These are phyloP conservation scores for Alcedo atthis DNA, from an alignment of 2,797 vertebrate species.

Conservation along the genomic window DNA sequence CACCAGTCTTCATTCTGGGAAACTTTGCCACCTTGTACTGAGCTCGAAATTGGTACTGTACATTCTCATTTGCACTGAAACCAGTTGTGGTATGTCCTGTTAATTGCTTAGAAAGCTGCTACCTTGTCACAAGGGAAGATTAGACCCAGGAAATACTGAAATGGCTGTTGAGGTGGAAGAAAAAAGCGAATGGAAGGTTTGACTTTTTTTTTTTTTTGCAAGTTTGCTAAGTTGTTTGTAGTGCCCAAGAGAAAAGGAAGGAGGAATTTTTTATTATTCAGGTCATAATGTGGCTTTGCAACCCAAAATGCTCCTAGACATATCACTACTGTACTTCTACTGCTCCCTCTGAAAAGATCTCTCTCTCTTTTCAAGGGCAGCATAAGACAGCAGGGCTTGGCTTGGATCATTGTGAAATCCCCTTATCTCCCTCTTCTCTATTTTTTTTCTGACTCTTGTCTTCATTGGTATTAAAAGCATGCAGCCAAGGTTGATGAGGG, in stretches of 20 bases:
- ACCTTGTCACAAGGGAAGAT: neutral
- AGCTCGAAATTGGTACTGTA: neutral
- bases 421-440: slow-evolving; percentile 24
- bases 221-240: slow-evolving; percentile 29
- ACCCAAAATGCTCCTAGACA: slow-evolving; percentile 2
- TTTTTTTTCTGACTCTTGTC: slow-evolving; percentile 12
- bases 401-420: slow-evolving; percentile 14
- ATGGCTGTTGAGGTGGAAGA: neutral
- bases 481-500: neutral
- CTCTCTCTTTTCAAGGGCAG: slow-evolving; percentile 31
- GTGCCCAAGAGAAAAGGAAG: neutral
- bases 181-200: neutral
- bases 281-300: slow-evolving; percentile 18
- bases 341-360: slow-evolving; percentile 16
- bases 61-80: neutral
- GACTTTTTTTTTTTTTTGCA: neutral
- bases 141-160: neutral
- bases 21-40: neutral
- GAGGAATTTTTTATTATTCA: neutral
- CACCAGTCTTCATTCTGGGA: neutral
- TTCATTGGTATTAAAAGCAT: neutral
- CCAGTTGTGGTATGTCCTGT: neutral
- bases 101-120: neutral
- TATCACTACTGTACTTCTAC: neutral
- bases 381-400: slow-evolving; percentile 7